Conservation (phyloP, 2,113 vertebrate species). For the Acrocephalus kingi region DNA sequence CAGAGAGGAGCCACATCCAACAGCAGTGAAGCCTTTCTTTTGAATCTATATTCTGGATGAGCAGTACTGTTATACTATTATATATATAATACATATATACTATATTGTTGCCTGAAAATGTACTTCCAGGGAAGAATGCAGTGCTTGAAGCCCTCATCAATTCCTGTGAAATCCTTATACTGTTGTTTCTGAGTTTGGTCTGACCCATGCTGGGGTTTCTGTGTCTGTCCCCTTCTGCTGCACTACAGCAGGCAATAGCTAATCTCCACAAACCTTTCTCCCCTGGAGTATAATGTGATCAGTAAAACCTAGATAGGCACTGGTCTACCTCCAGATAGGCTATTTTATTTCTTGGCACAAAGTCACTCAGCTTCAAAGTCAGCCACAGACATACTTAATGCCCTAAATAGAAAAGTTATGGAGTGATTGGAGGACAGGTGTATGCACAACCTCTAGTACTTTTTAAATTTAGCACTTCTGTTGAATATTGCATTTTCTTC, state of each 20-base stretch:
- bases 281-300: neutral
- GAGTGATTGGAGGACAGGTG: neutral
- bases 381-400: neutral
- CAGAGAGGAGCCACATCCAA: neutral
- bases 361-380: neutral
- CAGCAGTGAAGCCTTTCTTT: neutral
- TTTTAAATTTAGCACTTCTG: neutral
- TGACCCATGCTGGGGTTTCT: neutral
- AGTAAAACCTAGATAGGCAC: neutral
- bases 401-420: neutral
- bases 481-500: neutral
- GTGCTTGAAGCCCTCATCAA: neutral
- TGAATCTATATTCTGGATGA: neutral
- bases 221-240: neutral
- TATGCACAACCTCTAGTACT: neutral
- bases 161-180: neutral
- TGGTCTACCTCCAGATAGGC: neutral
- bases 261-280: neutral
- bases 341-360: neutral
- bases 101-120: neutral
- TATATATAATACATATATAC: neutral
- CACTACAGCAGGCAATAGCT: neutral
- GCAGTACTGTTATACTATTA: neutral
- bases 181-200: neutral
- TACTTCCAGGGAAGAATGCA: neutral